phyloP scores from a whole-genome alignment of 64 coral and sea anemone genomes.

The Porites lutea region DNA sequence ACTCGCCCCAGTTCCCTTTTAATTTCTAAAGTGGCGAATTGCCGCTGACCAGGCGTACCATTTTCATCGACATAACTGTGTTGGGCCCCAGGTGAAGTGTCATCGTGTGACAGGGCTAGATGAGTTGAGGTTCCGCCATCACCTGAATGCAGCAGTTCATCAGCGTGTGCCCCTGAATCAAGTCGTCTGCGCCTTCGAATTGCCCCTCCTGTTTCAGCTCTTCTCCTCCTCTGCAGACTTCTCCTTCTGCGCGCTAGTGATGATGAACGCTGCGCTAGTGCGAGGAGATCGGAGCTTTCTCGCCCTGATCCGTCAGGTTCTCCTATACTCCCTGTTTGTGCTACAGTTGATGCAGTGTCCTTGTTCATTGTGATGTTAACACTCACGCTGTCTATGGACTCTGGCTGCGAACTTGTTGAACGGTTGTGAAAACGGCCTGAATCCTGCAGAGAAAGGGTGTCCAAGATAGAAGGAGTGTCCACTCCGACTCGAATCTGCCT shows the following conservation, averaged over 20 bases:
- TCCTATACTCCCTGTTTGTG: conserved; percentile 87
- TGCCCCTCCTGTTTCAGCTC: conserved; percentile 34
- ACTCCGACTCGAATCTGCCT: neutral
- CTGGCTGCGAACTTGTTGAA: conserved; percentile 91
- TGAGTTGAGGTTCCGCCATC: conserved; percentile 78
- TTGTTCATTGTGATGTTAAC: conserved; percentile 84
- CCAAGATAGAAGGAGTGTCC: conserved; percentile 74
- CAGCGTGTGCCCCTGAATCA: conserved; percentile 51
- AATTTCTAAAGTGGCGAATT: neutral
- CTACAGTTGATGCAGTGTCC: conserved; percentile 92
- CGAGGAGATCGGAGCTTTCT: conserved; percentile 76
- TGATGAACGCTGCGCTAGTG: conserved; percentile 72
- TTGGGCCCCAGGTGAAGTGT: conserved; percentile 91
- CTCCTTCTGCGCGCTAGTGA: conserved; percentile 87
- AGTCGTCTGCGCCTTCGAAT: conserved; percentile 60
- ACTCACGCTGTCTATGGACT: conserved; percentile 92
- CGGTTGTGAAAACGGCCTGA: conserved; percentile 56
- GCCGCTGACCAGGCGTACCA: conserved; percentile 53
- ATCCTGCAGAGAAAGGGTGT: conserved; percentile 78
- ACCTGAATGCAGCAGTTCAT: conserved; percentile 59
- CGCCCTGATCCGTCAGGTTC: conserved; percentile 77
- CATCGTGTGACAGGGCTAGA: conserved; percentile 90
- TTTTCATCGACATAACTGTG: conserved; percentile 91
- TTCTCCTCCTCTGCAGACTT: conserved; percentile 70
- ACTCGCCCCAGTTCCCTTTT: neutral